phyloP scores from a whole-genome alignment of 2,888 invertebrate genomes.

The Mesoligia furuncula region DNA sequence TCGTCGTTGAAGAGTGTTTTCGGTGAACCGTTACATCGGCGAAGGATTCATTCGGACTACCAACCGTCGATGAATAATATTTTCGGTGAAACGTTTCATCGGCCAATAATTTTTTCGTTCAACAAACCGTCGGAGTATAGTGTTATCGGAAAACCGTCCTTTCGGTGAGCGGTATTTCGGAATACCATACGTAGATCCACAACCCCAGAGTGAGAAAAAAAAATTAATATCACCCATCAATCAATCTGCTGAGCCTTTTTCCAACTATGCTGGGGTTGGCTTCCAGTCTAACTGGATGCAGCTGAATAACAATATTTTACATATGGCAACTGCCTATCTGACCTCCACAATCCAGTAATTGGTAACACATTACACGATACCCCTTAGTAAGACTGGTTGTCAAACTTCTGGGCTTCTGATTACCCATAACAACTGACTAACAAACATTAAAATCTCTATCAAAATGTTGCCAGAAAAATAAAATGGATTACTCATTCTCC shows the following conservation, averaged over 20 bases:
- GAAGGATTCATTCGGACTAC: too few relatives aligned
- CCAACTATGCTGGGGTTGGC: background rate
- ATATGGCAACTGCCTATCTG: background rate
- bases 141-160: too few relatives aligned
- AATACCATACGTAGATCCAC: too few relatives aligned
- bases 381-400: background rate
- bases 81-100: too few relatives aligned
- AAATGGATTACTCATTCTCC: background rate
- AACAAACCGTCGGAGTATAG: too few relatives aligned
- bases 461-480: background rate
- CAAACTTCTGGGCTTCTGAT: background rate
- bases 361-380: background rate
- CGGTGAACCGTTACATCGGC: too few relatives aligned
- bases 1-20: too few relatives aligned
- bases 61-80: too few relatives aligned
- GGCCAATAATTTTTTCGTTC: too few relatives aligned
- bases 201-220: too few relatives aligned
- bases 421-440: background rate
- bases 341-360: background rate
- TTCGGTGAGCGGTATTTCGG: too few relatives aligned
- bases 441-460: background rate
- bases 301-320: background rate
- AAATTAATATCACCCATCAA: too few relatives aligned
- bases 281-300: background rate
- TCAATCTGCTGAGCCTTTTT: background rate